Evolutionary conservation across 2,113 vertebrate genomes (phyloP), one percentile per base, ranked within the genome.

Genomic region (Mus musculus): DNA sequence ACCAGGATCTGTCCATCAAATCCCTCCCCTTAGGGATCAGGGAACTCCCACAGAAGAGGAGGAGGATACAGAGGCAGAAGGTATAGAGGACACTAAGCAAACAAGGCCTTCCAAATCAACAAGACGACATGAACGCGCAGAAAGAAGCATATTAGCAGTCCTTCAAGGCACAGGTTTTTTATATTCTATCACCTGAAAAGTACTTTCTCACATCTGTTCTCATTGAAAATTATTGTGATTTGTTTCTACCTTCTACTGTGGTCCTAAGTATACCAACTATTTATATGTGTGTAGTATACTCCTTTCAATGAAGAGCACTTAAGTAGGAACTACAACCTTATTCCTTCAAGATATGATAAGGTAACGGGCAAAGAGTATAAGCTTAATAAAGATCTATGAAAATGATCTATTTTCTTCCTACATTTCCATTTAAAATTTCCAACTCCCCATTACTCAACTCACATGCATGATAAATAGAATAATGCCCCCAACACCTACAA

Each of bases 321-420:
- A n/a, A 33, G 20, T 20, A 88, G 12, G 26, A 96, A 90, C 7
- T 88, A 4, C 12, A 78, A 49, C 36, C 81, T 86, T 75, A 61
- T n/a, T 78, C 33, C 6, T 54, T 71, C 76, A 75, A 39, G 36
- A 87, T 80, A 46, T 88, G 20, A 26, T 81, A 91, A 96, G 20
- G 20, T 81, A 91, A 96, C 20, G 56, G 52, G 52, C 42, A 88
- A 1, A 89, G 30, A 82, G 12, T 77, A 61, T 63, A 28, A 85
- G 10, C 10, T 91, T 91, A 85, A 85, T 80, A 89, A 94, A 94
- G 12, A 49, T 88, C 65, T 63, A 73, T 42, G 24, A 93, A 95
- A 73, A 54, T 7, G 81, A 88, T 92, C 87, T 73, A 69, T 11
- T 88, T 84, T 65, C 67, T 56, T 19, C 67, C 67, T 69, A 69